These are phyloP conservation scores for Salvelinus sp. DNA, from an alignment of 2,113 vertebrate genomes.

Conservation along the genomic window DNA sequence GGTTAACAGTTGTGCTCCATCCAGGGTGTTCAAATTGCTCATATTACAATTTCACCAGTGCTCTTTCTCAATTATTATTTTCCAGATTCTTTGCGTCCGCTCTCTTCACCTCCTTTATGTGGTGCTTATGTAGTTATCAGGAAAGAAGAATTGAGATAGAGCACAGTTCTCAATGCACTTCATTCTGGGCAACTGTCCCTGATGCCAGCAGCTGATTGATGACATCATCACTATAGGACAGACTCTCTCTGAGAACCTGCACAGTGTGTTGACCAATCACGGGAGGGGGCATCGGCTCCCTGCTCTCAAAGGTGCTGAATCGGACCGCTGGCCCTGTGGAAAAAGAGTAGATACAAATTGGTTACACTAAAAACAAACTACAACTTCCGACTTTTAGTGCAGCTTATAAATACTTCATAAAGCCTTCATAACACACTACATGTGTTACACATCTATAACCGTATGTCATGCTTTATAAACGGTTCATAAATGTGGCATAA, in stretches of 20 bases:
- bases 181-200: neutral
- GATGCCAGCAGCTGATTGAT: slow-evolving; percentile 10
- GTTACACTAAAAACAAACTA: neutral
- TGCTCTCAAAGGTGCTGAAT: slow-evolving; percentile 7
- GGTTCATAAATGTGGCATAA: too few relatives aligned
- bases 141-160: neutral
- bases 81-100: neutral
- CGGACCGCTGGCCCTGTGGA: slow-evolving; percentile 3
- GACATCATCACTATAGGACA: slow-evolving; percentile 14
- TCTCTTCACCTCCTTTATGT: neutral
- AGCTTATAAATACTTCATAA: too few relatives aligned
- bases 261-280: slow-evolving; percentile 11
- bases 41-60: neutral
- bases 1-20: neutral
- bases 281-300: slow-evolving; percentile 5
- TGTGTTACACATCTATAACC: too few relatives aligned
- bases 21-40: neutral
- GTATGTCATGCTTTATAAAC: too few relatives aligned
- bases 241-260: slow-evolving; percentile 1
- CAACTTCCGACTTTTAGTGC: too few relatives aligned
- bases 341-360: neutral
- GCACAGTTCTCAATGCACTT: neutral
- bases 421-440: too few relatives aligned
- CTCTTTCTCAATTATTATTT: too few relatives aligned
- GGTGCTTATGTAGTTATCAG: neutral